Conservation (phyloP, 2,113 vertebrate genomes). For the Zosterops hypoxanthus region DNA sequence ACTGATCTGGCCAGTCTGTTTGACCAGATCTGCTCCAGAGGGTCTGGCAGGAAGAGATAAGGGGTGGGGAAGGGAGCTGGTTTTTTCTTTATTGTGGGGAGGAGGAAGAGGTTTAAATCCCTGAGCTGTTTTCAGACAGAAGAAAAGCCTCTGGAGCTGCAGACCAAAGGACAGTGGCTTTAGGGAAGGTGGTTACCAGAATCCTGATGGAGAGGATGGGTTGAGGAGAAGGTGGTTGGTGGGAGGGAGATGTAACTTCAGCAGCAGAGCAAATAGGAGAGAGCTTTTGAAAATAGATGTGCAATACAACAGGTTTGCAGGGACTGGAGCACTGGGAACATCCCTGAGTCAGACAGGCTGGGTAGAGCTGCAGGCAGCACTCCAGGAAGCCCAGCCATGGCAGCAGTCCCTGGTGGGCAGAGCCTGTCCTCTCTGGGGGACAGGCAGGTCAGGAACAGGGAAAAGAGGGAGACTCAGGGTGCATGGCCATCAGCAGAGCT, state of each 20-base stretch:
- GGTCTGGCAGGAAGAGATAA: slow-evolving; percentile 15
- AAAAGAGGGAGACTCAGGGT: background rate
- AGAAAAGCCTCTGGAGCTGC: slow-evolving; percentile 17
- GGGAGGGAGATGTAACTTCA: background rate
- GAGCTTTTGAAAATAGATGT: background rate
- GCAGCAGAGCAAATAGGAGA: background rate
- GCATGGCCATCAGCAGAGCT: background rate
- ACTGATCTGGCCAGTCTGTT: background rate
- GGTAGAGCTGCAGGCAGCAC: slow-evolving; percentile 27
- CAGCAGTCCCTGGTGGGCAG: background rate
- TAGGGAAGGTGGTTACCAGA: background rate
- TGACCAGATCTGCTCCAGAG: slow-evolving; percentile 20
- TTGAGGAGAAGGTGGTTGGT: background rate
- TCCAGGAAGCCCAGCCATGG: background rate
- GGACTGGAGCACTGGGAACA: background rate
- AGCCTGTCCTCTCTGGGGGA: background rate
- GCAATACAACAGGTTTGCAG: background rate
- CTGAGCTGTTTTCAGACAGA: background rate
- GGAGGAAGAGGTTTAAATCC: background rate
- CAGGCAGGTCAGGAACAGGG: background rate
- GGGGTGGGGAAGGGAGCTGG: background rate
- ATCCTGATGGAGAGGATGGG: background rate
- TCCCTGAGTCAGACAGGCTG: background rate
- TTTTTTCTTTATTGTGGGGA: background rate
- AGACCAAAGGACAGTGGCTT: background rate